These are phyloP conservation scores for Orthosia gracilis DNA, from an alignment of 2,888 invertebrate species.

Conservation along the genomic window DNA sequence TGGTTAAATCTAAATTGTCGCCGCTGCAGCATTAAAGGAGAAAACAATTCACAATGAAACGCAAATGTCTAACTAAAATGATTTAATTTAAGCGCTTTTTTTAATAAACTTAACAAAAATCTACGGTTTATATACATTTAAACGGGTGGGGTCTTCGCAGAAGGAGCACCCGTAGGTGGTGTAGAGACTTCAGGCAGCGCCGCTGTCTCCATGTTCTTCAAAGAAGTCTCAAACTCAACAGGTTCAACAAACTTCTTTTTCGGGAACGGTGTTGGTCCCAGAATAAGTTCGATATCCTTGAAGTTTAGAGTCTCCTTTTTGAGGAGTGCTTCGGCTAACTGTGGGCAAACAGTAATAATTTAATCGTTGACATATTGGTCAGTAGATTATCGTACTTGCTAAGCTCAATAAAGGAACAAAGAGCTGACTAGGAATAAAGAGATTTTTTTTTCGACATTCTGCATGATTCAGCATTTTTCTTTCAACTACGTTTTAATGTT, in stretches of 20 bases:
- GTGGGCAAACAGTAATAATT: constrained; percentile 65
- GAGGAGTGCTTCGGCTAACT: constrained; percentile 97
- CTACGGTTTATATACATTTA: constrained; percentile 62
- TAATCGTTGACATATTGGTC: background rate
- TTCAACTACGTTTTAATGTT: too few relatives aligned
- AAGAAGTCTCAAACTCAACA: constrained; percentile 93
- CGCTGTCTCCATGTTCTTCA: constrained; percentile 84
- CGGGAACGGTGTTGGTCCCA: constrained; percentile 97
- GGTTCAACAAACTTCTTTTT: constrained; percentile 94
- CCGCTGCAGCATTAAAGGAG: background rate
- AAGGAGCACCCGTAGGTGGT: constrained; percentile 74
- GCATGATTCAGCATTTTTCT: too few relatives aligned
- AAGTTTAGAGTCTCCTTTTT: constrained; percentile 98
- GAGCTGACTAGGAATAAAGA: too few relatives aligned
- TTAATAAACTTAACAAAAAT: constrained; percentile 56
- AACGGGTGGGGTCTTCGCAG: constrained; percentile 73
- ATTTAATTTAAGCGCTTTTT: constrained; percentile 59
- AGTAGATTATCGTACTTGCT: too few relatives aligned
- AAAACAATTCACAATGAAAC: constrained; percentile 29
- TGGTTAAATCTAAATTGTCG: background rate
- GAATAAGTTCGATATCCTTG: constrained; percentile 96
- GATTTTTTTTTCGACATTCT: too few relatives aligned
- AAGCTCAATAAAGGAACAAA: too few relatives aligned
- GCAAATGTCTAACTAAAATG: constrained; percentile 59
- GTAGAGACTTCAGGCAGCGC: constrained; percentile 61